Conservation (phyloP, 2,113 vertebrate species). For the Hypomesus transpacificus region DNA sequence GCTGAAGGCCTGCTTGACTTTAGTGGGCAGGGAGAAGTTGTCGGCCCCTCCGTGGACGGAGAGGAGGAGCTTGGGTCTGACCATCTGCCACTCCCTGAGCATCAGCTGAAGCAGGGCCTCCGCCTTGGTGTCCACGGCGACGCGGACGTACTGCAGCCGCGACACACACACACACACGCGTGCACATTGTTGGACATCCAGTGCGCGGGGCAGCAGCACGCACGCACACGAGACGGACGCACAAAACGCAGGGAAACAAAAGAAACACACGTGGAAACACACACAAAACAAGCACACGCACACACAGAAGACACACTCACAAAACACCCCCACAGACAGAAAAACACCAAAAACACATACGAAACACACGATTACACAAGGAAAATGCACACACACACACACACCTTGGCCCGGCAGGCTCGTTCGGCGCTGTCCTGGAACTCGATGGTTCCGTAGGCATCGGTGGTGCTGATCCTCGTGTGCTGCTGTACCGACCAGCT, state of each 20-base stretch:
- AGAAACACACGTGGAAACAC: too few relatives aligned
- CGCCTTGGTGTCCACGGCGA: conserved; percentile 82
- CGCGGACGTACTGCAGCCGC: conserved; percentile 81
- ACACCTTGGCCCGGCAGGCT: conserved; percentile 88
- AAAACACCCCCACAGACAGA: too few relatives aligned
- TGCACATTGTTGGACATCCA: too few relatives aligned
- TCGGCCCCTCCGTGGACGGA: conserved; percentile 88
- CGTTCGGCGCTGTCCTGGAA: conserved; percentile 87
- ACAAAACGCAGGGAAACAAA: too few relatives aligned
- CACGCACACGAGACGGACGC: too few relatives aligned
- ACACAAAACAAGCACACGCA: too few relatives aligned
- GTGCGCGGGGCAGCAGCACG: too few relatives aligned
- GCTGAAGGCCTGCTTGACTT: conserved; percentile 83
- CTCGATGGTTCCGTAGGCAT: conserved; percentile 88
- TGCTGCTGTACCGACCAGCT: conserved; percentile 85
- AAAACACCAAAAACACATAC: too few relatives aligned
- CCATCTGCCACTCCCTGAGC: conserved; percentile 95
- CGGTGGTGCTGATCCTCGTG: conserved; percentile 81
- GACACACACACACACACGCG: neutral
- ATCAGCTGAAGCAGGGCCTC: conserved; percentile 86
- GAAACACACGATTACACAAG: too few relatives aligned
- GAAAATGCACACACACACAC: conserved; percentile 17
- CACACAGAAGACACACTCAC: too few relatives aligned
- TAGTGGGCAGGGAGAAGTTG: conserved; percentile 83
- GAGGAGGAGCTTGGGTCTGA: conserved; percentile 88